Conservation (phyloP, 1,140 invertebrate species). For the Heliconius himera region DNA sequence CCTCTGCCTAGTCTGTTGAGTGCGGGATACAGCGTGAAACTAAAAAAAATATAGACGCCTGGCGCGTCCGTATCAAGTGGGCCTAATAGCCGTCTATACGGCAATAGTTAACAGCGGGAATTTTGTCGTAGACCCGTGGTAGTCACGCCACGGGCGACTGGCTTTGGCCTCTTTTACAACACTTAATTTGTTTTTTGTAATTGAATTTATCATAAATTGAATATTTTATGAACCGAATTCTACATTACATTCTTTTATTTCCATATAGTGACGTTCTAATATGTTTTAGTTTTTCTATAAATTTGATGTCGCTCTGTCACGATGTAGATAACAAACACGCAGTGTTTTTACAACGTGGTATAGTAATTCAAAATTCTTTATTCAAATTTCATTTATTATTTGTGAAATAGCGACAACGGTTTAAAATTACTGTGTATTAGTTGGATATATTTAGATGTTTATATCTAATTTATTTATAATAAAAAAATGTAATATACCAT, state of each 20-base stretch:
- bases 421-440: no score
- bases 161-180: conserved; percentile 56
- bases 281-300: background rate
- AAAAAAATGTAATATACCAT: no score
- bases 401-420: background rate
- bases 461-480: no score
- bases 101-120: conserved; percentile 69
- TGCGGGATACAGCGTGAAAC: no score
- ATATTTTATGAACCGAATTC: conserved; percentile 48
- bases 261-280: background rate
- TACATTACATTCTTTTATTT: conserved; percentile 5
- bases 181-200: conserved; percentile 47
- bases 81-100: conserved; percentile 69
- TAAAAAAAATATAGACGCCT: conserved; percentile 60
- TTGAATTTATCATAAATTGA: conserved; percentile 65
- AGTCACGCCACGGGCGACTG: conserved; percentile 52
- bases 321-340: background rate
- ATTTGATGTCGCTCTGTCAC: background rate
- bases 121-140: conserved; percentile 50
- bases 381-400: background rate
- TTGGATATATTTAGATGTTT: no score
- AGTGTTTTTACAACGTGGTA: background rate
- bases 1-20: no score
- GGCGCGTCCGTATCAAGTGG: conserved; percentile 65
- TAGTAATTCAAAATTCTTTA: background rate